phyloP scores from a whole-genome alignment of 1,140 invertebrate species.

The Limonius californicus region DNA sequence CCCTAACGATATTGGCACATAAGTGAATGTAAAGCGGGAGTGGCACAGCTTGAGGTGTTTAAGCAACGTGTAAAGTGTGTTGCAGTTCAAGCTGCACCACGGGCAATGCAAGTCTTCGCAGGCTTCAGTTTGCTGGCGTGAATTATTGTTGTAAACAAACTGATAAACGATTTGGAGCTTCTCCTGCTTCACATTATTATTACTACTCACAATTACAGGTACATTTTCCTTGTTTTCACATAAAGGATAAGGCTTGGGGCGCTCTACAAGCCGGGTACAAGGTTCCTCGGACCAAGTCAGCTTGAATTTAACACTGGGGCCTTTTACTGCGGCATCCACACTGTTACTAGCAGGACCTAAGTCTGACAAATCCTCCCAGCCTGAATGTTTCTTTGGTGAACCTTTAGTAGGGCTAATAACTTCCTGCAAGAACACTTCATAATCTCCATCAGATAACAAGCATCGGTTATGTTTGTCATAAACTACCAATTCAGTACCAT shows the following conservation, averaged over 20 bases:
- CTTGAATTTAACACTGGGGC: constrained; percentile 75
- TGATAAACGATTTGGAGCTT: constrained; percentile 84
- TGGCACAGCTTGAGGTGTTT: constrained; percentile 94
- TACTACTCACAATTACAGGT: constrained; percentile 48
- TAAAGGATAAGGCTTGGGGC: constrained; percentile 55
- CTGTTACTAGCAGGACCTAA: constrained; percentile 54
- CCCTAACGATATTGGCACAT: constrained; percentile 77
- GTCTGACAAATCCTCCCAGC: constrained; percentile 79
- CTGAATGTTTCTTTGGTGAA: constrained; percentile 63
- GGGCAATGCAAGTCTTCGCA: constrained; percentile 89
- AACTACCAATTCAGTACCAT: constrained; percentile 81
- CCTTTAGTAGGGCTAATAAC: constrained; percentile 55
- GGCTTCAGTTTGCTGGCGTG: constrained; percentile 90
- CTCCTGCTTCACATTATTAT: constrained; percentile 43
- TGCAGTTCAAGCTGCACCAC: constrained; percentile 91
- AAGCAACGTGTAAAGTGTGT: constrained; percentile 79
- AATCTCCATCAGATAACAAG: constrained; percentile 81
- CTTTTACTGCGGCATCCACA: constrained; percentile 67
- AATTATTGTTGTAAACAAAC: constrained; percentile 94
- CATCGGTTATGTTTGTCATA: constrained; percentile 89
- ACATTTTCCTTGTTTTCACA: constrained; percentile 60
- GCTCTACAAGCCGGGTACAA: constrained; percentile 65
- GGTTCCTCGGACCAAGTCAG: constrained; percentile 77
- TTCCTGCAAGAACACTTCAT: constrained; percentile 80
- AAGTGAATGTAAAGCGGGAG: constrained; percentile 88